Base-by-base conservation (phyloP, 2,113 vertebrate species). In the Toxotes jaculatrix region DNA sequence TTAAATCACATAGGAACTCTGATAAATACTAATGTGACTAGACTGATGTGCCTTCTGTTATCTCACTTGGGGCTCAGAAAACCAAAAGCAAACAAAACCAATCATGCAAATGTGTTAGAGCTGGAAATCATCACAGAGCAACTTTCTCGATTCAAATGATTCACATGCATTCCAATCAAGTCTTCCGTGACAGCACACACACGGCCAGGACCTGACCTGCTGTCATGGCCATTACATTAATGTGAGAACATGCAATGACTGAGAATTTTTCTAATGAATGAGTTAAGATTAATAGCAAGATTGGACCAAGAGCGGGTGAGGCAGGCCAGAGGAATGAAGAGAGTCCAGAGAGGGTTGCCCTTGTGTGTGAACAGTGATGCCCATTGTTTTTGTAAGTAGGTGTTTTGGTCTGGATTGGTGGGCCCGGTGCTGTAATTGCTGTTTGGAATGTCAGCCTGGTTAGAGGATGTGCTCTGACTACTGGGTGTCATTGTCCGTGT, bases 271-370 rank as follows among this genome's bases (percentile, higher is more conserved):
- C 77, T 71, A 92, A 94, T 94, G 91, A 94, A 87, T 63, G 65
- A 92, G 92, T 94, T 93, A 93, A 89, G 87, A 94, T 92, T 95
- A 93, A 93, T 95, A 92, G 92, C 81, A 90, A 87, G 89, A 94
- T 89, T 94, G 90, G 87, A 92, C 74, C 79, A 74, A 73, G 86
- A 89, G 81, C 83, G 60, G 75, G 88, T 79, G 81, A 80, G 66
- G 76, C 17, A 73, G 85, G 85, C 87, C 70, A 71, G 78, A 92
- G 78, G 87, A 89, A 89, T 87, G 87, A 79, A 82, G 83, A 81
- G 68, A 51, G 61, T 74, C 77, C 45, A 74, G n/a, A 92, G 83
- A 95, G 89, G 82, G 85, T 85, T 91, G 79, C 84, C 88, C 90
- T 95, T 95, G 94, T 95, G 76, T 68, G 57, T 61, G 60, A 91